Base-by-base conservation (phyloP, 2,888 invertebrate species). In the Polyploca ridens region DNA sequence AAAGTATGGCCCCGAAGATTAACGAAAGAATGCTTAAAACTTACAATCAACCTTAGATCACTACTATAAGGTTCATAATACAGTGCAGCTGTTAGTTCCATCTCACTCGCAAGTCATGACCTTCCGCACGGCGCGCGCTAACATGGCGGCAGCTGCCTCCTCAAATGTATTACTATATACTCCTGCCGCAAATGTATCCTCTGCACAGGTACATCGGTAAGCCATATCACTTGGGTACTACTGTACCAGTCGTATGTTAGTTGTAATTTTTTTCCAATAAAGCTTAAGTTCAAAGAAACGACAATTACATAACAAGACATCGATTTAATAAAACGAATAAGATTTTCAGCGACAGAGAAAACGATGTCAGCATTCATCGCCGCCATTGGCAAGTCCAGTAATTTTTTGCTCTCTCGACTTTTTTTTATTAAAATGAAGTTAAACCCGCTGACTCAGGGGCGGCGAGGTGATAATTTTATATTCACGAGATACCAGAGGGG, bases 351-450 rank as follows among this genome's bases (percentile, higher is more conserved):
- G 71, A 72, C 67, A 69, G 67, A 75, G 79, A 83, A 79, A 78
- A 76, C 70, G 64, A 73, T 70, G 73, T 77, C 80, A 78, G 81
- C 84, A 68, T 75, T 79, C 71, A 69, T 64, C 65, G 67, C 19
- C 19, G 84, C 83, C 86, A 83, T 85, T 82, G 85, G 81, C 82
- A 78, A 81, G 79, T 80, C 81, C 63, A 64, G 79, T 78, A 74
- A 75, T 84, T 84, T 84, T 86, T 82, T 80, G 79, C 62, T 77
- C 41, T 19, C 41, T 41, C 61, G 72, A 68, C 75, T 83, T 83
- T 86, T 86, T 90, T 90, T 88, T 91, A 90, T 89, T 90, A 88
- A 91, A 92, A 91, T 88, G 84, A 88, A 90, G 87, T 90, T 87
- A 89, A 90, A 87, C 81, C 79, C 78, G 90, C 90, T 83, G 89